Conservation (phyloP, 2,888 invertebrate genomes). For the Heteromyza rotundicornis region DNA sequence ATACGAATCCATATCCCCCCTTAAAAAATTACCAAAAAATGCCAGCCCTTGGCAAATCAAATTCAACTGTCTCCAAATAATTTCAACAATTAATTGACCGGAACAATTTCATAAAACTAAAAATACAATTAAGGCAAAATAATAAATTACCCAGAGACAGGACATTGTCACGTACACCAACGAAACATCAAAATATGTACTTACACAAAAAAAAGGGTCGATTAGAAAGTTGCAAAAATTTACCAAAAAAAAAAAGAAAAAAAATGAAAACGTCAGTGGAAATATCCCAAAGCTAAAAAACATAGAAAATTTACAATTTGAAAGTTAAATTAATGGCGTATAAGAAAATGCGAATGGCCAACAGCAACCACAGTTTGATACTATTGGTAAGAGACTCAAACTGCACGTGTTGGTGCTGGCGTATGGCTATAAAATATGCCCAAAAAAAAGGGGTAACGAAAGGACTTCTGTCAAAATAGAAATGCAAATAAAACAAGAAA, state of each 20-base stretch:
- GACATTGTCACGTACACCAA: conserved; percentile 44
- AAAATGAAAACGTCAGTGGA: conserved; percentile 4
- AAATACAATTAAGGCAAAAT: conserved; percentile 38
- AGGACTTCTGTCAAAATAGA: not conserved
- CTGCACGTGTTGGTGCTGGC: no score
- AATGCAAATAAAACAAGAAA: not conserved
- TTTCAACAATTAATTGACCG: conserved; percentile 56
- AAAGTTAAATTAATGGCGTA: conserved; percentile 49
- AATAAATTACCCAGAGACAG: conserved; percentile 52
- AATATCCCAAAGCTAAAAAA: conserved; percentile 40
- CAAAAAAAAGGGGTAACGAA: not conserved
- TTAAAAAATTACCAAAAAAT: no score
- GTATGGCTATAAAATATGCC: no score
- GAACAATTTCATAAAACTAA: conserved; percentile 55
- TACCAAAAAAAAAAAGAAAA: conserved; percentile 14
- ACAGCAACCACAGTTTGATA: not conserved
- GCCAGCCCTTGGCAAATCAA: no score
- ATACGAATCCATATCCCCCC: no score
- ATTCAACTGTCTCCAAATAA: conserved; percentile 29
- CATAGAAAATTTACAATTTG: conserved; percentile 38
- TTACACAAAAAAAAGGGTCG: conserved; percentile 34
- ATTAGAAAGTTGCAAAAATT: conserved; percentile 19
- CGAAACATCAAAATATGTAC: conserved; percentile 5
- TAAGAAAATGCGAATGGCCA: conserved; percentile 31
- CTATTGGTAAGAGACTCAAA: no score